A percentile compares a stretch with the other conserved stretches of the same genome.
These are phyloP conservation scores for Limnephilus auricula DNA, from an alignment of 2,888 invertebrate species.

Conservation along the genomic window DNA sequence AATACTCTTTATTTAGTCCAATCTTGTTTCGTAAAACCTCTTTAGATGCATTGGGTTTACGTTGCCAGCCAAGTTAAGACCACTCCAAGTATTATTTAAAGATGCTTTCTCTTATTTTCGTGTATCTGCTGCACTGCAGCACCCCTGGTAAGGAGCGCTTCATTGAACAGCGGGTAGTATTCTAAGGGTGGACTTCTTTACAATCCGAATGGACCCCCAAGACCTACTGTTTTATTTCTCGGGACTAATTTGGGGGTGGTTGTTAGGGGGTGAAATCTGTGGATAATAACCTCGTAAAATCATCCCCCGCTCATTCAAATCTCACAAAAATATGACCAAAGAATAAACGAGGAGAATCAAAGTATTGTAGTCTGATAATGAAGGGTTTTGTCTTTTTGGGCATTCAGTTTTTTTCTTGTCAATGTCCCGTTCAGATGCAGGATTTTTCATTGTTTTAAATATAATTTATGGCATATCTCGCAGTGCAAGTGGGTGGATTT, in stretches of 20 bases:
- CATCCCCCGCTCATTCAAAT: conserved; percentile 49
- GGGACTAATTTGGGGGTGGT: conserved; percentile 60
- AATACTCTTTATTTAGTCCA: background rate
- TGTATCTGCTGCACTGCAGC: conserved; percentile 48
- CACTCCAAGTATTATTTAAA: conserved; percentile 45
- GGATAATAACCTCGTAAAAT: conserved; percentile 64
- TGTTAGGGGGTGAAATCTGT: conserved; percentile 57
- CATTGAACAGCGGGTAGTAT: conserved; percentile 54
- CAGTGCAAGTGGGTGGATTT: background rate
- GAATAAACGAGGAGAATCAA: conserved; percentile 34
- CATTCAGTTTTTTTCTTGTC: conserved; percentile 33
- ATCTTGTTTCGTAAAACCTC: background rate
- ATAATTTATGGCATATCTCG: conserved; percentile 39
- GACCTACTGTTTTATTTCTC: conserved; percentile 61
- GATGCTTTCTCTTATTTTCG: conserved; percentile 55
- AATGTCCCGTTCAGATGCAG: conserved; percentile 38
- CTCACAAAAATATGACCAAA: conserved; percentile 42
- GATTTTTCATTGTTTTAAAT: conserved; percentile 36
- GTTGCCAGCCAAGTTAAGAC: conserved; percentile 7
- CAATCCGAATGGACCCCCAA: conserved; percentile 53
- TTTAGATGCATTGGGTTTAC: conserved; percentile 6
- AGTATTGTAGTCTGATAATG: conserved; percentile 49
- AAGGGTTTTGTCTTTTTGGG: conserved; percentile 52
- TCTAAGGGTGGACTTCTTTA: conserved; percentile 53
- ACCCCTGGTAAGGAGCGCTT: conserved; percentile 46